Evolutionary conservation across 2,797 vertebrate genomes (phyloP).

Genomic region (Anguilla obscura): DNA sequence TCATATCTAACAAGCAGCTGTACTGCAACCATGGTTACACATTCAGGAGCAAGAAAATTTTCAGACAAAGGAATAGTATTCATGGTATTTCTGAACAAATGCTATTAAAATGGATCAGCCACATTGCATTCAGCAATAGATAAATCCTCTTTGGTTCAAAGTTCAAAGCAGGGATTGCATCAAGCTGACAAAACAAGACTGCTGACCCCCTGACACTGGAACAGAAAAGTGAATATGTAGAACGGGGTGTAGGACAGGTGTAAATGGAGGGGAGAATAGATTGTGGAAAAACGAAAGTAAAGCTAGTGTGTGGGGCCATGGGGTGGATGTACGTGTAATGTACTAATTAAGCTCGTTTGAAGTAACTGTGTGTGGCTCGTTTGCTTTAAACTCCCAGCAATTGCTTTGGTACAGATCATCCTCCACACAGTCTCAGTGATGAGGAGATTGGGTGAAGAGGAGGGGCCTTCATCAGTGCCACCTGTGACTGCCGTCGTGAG

Average conservation of each 20-base stretch:
- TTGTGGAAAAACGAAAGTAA: neutral
- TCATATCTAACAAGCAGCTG: conserved; percentile 11
- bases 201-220: neutral
- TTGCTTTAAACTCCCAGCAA: neutral
- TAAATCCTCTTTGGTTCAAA: neutral
- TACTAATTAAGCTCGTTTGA: neutral
- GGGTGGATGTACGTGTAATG: neutral
- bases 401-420: neutral
- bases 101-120: neutral
- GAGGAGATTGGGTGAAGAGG: neutral
- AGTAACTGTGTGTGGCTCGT: neutral
- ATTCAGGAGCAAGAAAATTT: neutral
- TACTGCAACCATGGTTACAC: conserved; percentile 20
- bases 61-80: conserved; percentile 8
- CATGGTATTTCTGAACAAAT: neutral
- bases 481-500: neutral
- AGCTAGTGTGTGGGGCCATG: neutral
- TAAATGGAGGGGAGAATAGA: neutral
- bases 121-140: neutral
- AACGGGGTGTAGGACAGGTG: neutral
- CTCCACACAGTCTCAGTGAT: neutral
- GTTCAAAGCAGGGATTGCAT: neutral
- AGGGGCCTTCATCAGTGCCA: neutral
- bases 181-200: neutral
- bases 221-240: neutral